phyloP scores from a whole-genome alignment of 2,113 vertebrate genomes.

The Apodemus speciosus region DNA sequence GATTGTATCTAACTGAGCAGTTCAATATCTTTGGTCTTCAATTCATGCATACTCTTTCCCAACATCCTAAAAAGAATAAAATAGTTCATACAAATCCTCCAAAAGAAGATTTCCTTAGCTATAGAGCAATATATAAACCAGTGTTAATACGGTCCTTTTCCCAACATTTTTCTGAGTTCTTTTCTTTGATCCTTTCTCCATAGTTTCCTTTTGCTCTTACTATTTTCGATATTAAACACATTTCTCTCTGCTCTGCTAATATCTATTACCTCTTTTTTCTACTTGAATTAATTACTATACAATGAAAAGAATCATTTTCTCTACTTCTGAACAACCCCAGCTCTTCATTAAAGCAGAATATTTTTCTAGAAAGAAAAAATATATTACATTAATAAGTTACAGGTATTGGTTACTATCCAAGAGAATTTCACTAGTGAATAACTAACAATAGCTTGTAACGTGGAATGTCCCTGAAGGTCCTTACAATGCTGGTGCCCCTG shows the following conservation, averaged over 20 bases:
- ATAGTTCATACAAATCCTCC: neutral
- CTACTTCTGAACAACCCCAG: neutral
- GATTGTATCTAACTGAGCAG: slow-evolving; percentile 15
- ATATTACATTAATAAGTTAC: neutral
- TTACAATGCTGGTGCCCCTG: neutral
- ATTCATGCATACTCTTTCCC: slow-evolving; percentile 3
- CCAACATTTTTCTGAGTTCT: neutral
- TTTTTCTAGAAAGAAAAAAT: slow-evolving; percentile 49
- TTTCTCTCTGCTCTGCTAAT: slow-evolving; percentile 25
- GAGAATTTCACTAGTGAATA: slow-evolving; percentile 9
- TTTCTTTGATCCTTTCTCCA: neutral
- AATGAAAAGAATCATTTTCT: slow-evolving; percentile 29
- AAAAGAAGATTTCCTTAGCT: slow-evolving; percentile 1
- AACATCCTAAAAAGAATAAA: slow-evolving; percentile 42
- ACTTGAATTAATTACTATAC: neutral
- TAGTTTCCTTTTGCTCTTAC: neutral
- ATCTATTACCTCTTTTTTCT: slow-evolving; percentile 37
- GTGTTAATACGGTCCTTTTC: neutral
- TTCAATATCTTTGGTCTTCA: neutral
- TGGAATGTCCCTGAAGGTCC: neutral
- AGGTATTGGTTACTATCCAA: neutral
- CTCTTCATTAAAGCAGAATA: slow-evolving; percentile 25
- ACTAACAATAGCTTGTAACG: slow-evolving; percentile 5
- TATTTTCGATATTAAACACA: slow-evolving; percentile 1
- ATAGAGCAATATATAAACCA: neutral